Evolutionary conservation across 2,113 vertebrate genomes (phyloP).

Genomic region (Centropristis striata): DNA sequence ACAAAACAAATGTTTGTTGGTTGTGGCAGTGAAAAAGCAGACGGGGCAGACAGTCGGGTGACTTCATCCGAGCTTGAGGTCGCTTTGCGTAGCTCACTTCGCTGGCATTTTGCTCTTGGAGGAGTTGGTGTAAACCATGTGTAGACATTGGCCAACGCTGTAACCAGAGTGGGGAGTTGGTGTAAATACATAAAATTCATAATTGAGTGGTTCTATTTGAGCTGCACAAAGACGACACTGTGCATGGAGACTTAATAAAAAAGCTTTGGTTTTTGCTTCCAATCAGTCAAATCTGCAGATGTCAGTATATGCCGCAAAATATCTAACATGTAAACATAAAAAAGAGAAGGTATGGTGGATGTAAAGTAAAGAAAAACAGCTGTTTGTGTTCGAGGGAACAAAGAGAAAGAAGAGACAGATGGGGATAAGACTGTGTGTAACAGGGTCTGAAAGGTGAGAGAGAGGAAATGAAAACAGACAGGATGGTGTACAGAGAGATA

Average conservation of each 20-base stretch:
- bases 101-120: constrained; percentile 61
- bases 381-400: constrained; percentile 19
- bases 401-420: constrained; percentile 67
- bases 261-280: constrained; percentile 11
- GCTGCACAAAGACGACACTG: constrained; percentile 67
- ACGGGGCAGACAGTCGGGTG: constrained; percentile 49
- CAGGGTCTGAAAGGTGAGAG: constrained; percentile 73
- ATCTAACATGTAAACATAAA: constrained; percentile 7
- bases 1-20: constrained; percentile 59
- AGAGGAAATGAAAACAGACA: constrained; percentile 69
- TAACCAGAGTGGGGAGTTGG: constrained; percentile 40
- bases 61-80: constrained; percentile 53
- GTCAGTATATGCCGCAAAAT: constrained; percentile 6
- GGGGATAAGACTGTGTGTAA: constrained; percentile 62
- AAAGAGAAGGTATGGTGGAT: constrained; percentile 24
- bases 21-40: constrained; percentile 26
- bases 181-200: constrained; percentile 61
- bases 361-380: constrained; percentile 5
- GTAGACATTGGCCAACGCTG: constrained; percentile 44
- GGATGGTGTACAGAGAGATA: constrained; percentile 28
- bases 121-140: constrained; percentile 50
- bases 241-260: constrained; percentile 23
- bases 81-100: constrained; percentile 51
- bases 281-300: constrained; percentile 27
- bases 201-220: constrained; percentile 55